These are phyloP conservation scores for Cheilosia grossa DNA, from an alignment of 2,888 invertebrate species.

Conservation along the genomic window DNA sequence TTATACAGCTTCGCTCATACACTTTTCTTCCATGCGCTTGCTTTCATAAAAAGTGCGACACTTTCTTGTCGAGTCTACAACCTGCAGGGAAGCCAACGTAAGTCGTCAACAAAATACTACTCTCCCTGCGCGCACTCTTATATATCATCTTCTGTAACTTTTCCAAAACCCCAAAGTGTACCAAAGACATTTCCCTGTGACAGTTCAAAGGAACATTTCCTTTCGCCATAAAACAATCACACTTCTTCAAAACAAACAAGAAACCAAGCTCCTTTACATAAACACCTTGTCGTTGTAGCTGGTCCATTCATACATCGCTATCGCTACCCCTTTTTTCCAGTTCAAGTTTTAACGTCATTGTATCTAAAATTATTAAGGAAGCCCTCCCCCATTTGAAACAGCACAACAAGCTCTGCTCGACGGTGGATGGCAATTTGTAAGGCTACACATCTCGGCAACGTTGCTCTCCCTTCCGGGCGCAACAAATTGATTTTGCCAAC, in stretches of 20 bases:
- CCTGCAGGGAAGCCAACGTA: conserved; percentile 13
- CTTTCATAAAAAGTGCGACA: conserved; percentile 3
- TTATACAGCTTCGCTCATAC: neutral
- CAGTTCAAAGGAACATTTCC: conserved; percentile 11
- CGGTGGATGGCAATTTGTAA: conserved; percentile 39
- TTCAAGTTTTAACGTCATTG: conserved; percentile 46
- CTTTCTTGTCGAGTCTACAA: neutral
- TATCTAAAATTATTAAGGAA: conserved; percentile 55
- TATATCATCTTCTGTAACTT: conserved; percentile 4
- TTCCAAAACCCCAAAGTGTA: conserved; percentile 7
- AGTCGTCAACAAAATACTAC: conserved; percentile 10
- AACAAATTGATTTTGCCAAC: conserved; percentile 18
- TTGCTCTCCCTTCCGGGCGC: neutral
- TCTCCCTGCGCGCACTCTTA: neutral
- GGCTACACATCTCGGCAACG: conserved; percentile 15
- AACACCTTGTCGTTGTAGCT: conserved; percentile 29
- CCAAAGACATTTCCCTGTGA: conserved; percentile 11
- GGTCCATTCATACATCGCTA: neutral
- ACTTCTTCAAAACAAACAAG: conserved; percentile 38
- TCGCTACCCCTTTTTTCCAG: conserved; percentile 16
- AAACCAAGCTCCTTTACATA: conserved; percentile 43
- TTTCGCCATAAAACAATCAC: conserved; percentile 22
- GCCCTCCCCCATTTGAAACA: conserved; percentile 17
- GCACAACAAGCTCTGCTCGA: neutral
- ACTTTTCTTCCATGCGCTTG: neutral